Base-by-base conservation (phyloP, 2,888 invertebrate species). In the Thecocarcelia acutangulata region DNA sequence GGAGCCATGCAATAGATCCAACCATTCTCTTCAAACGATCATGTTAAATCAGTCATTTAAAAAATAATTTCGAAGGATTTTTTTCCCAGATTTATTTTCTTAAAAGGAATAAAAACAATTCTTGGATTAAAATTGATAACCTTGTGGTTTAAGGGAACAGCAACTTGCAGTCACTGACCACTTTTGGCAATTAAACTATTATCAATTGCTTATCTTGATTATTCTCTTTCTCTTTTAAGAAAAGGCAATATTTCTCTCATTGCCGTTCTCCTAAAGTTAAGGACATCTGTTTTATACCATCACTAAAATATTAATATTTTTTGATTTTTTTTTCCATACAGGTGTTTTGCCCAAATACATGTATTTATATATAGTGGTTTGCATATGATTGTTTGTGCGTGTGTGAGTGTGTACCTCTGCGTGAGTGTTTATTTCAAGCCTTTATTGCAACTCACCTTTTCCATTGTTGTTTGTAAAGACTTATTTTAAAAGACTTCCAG, bases 221-320 rank as follows among this genome's bases (percentile, higher is more conserved):
- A 33, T 3, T 44, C 12, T 28, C n/a, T 12, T 11, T 17, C 6
- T 28, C 8, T 19, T 72, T 11, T 1, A 15, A 9, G 9, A 33
- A 56, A 37, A n/a, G 24, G 4, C 3, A 28, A 37, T 48, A 3
- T 21, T 46, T 44, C 19, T 21, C 33, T 37, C 17, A 15, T 11
- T 48, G 1, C 11, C 2, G 15, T n/a, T 56, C 44, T n/a, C 17
- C 17, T 6, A 37, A 52, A 52, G 28, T 59, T 78, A 87, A 88
- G 89, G 89, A 89, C 88, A 89, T 89, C 89, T 89, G 89, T 88
- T 88, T 88, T 72, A 17, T 52, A 8, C 33, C 33, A 33, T 9
- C 33, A 6, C 33, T 33, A 33, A 33, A 33, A 33, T 33, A 33
- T 33, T 33, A 33, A 33, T 9, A 37, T 42, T 44, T n/a, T 40